Percentiles rank a stretch among this genome's conserved stretches.
Evolutionary conservation across 2,888 invertebrate genomes (phyloP).

Genomic region (Unio delphinus): DNA sequence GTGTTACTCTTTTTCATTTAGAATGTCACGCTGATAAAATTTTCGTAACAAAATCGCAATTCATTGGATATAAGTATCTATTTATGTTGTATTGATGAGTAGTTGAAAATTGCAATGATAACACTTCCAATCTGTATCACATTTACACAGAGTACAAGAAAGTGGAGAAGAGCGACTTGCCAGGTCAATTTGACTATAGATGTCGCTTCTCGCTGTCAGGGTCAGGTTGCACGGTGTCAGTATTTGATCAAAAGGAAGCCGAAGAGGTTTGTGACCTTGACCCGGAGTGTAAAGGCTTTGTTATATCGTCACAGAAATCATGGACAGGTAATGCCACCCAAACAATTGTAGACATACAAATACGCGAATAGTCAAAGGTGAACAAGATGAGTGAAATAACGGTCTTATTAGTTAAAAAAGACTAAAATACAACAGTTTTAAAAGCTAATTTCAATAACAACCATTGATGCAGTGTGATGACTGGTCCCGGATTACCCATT

Average conservation of each 20-base stretch:
- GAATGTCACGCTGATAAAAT: neutral
- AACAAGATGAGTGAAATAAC: neutral
- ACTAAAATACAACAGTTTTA: no score
- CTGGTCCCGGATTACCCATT: no score
- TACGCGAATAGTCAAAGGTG: neutral
- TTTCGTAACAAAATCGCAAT: no score
- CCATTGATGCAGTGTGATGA: no score
- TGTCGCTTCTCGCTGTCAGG: constrained; percentile 67
- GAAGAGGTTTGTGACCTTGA: constrained; percentile 67
- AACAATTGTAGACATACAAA: neutral
- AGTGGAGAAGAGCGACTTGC: constrained; percentile 54
- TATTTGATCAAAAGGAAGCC: constrained; percentile 68
- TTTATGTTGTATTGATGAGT: neutral
- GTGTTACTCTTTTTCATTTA: no score
- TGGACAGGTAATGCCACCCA: constrained; percentile 65
- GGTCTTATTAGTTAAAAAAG: neutral
- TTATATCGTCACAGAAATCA: constrained; percentile 61
- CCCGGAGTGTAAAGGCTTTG: constrained; percentile 65
- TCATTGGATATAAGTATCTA: constrained; percentile 4
- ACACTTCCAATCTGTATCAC: no score
- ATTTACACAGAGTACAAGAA: constrained; percentile 42
- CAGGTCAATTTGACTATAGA: constrained; percentile 67
- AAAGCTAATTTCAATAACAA: no score
- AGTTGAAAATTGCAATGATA: no score
- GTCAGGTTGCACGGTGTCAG: constrained; percentile 67